phyloP scores from a whole-genome alignment of 2,113 vertebrate genomes.

The Triplophysa dalaica region DNA sequence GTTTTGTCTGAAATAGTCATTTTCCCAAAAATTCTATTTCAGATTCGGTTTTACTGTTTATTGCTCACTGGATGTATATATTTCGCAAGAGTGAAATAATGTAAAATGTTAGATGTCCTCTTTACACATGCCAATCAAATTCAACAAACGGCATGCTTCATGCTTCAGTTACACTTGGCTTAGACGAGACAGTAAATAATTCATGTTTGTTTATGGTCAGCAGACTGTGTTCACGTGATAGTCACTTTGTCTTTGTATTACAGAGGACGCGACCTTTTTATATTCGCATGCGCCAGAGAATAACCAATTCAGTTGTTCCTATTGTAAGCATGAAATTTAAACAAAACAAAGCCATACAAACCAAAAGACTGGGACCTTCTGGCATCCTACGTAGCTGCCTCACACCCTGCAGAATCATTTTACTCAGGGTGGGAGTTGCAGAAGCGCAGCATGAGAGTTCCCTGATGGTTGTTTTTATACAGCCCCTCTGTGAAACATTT shows the following conservation, averaged over 20 bases:
- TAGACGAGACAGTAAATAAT: conserved; percentile 35
- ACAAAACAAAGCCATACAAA: conserved; percentile 47
- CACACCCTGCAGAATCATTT: conserved; percentile 46
- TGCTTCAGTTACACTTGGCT: conserved; percentile 19
- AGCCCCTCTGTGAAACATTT: not conserved
- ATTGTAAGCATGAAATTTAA: conserved; percentile 23
- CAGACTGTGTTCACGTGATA: conserved; percentile 39
- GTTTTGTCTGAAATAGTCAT: too few species aligned
- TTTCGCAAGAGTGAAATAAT: too few species aligned
- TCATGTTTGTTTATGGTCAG: conserved; percentile 32
- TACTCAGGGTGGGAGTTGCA: conserved; percentile 10
- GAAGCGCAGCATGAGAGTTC: conserved; percentile 21
- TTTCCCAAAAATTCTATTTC: too few species aligned
- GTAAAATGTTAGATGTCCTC: not conserved
- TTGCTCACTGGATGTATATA: too few species aligned
- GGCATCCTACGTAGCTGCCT: conserved; percentile 32
- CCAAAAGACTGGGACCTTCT: conserved; percentile 33
- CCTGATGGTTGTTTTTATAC: conserved; percentile 29
- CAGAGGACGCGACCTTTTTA: conserved; percentile 55
- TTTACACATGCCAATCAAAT: not conserved
- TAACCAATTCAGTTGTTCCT: conserved; percentile 39
- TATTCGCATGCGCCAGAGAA: conserved; percentile 30
- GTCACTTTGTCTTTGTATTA: conserved; percentile 48
- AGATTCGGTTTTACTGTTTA: too few species aligned
- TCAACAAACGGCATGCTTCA: conserved; percentile 7